Conservation (phyloP, 2,888 invertebrate genomes). For the Drosophila macrospina region DNA sequence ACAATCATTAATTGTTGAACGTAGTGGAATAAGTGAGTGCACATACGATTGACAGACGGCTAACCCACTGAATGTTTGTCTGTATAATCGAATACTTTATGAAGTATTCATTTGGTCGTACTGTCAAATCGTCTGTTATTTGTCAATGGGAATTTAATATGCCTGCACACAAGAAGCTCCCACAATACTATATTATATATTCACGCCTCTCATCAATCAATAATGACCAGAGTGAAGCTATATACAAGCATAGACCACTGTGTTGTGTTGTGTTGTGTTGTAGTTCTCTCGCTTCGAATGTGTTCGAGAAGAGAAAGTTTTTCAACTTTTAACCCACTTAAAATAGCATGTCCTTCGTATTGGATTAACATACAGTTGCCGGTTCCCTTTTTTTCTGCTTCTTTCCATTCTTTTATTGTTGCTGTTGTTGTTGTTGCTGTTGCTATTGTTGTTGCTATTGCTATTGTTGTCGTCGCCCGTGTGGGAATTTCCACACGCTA, state of each 20-base stretch:
- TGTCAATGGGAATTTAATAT: conserved; percentile 48
- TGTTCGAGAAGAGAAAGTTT: conserved; percentile 51
- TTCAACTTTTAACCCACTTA: conserved; percentile 79
- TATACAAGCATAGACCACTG: conserved; percentile 26
- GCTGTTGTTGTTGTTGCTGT: conserved; percentile 22
- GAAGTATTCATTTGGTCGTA: conserved; percentile 1
- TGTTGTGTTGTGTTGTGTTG: conserved; percentile 1
- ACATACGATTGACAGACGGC: not conserved
- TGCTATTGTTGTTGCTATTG: conserved; percentile 21
- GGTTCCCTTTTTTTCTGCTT: conserved; percentile 9
- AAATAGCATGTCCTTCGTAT: conserved; percentile 79
- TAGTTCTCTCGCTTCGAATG: not conserved
- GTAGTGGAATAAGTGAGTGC: not conserved
- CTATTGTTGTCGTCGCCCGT: conserved; percentile 19
- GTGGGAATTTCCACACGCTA: conserved; percentile 72
- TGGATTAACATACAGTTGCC: conserved; percentile 59
- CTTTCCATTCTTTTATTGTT: not conserved
- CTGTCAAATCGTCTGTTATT: not conserved
- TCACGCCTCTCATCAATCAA: conserved; percentile 59
- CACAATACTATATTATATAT: conserved; percentile 19
- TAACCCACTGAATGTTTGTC: not conserved
- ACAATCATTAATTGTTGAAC: not conserved
- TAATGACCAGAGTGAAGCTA: conserved; percentile 45
- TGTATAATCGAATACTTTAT: not conserved
- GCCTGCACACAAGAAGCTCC: conserved; percentile 16